Percentiles rank a stretch among this genome's conserved stretches.
phyloP scores from a whole-genome alignment of 2,888 invertebrate genomes.

The Andrena bucephala region DNA sequence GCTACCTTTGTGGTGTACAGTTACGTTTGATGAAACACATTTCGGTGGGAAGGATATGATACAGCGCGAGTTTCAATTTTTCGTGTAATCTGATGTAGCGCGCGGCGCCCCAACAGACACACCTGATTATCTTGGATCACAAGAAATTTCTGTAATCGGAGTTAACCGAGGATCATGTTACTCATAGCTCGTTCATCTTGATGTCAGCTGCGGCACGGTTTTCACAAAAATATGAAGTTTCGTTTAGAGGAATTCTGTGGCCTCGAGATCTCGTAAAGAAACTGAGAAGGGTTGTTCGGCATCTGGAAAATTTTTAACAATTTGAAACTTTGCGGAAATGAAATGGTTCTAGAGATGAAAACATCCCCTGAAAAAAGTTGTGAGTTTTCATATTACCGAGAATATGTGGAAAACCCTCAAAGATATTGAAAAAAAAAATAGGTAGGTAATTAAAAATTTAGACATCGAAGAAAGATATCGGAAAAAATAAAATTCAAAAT shows the following conservation, averaged over 20 bases:
- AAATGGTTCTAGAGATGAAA: too few relatives aligned
- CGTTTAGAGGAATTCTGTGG: background rate
- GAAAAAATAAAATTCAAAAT: too few relatives aligned
- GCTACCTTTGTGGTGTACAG: background rate
- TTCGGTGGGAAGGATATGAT: conserved; percentile 1
- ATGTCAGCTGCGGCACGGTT: background rate
- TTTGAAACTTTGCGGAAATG: too few relatives aligned
- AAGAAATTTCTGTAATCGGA: conserved; percentile 11
- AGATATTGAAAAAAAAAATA: too few relatives aligned
- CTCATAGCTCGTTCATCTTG: background rate
- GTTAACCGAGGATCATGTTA: conserved; percentile 14
- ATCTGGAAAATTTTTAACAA: too few relatives aligned
- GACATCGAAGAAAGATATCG: too few relatives aligned
- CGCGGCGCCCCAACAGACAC: background rate
- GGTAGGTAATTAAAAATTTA: too few relatives aligned
- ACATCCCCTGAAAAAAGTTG: too few relatives aligned
- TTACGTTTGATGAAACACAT: background rate
- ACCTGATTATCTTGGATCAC: conserved; percentile 2
- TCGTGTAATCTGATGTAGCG: conserved; percentile 7
- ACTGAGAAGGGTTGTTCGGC: background rate
- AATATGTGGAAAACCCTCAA: too few relatives aligned
- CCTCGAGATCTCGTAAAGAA: background rate
- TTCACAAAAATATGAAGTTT: background rate
- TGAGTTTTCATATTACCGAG: too few relatives aligned
- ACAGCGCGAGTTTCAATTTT: background rate